phyloP scores from a whole-genome alignment of 2,888 invertebrate genomes.

The Lepetodrilus schrolli region DNA sequence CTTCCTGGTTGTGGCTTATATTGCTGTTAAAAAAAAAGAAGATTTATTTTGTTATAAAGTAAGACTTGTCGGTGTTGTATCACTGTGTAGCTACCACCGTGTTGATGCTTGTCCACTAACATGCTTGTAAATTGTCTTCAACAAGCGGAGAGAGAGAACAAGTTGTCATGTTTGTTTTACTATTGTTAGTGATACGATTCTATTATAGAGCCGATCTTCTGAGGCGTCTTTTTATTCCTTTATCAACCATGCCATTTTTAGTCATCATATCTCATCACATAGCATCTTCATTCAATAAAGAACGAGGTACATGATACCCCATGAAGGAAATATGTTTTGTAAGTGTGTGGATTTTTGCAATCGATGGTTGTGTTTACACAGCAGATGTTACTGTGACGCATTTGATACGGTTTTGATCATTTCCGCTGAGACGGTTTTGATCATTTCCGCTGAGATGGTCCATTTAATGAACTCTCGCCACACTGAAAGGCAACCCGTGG shows the following conservation, averaged over 20 bases:
- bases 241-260: neutral
- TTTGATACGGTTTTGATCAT: too few species aligned
- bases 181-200: slow-evolving; percentile 11
- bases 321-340: slow-evolving; percentile 25
- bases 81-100: neutral
- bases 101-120: neutral
- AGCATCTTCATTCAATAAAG: slow-evolving; percentile 19
- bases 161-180: neutral
- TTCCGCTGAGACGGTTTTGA: too few species aligned
- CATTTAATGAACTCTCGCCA: too few species aligned
- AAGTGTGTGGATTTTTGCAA: too few species aligned
- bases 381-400: too few species aligned
- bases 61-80: neutral
- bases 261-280: slow-evolving; percentile 23
- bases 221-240: neutral
- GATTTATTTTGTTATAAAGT: slow-evolving; percentile 19
- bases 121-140: slow-evolving; percentile 19
- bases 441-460: too few species aligned
- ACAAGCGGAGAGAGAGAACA: slow-evolving; percentile 7
- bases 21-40: slow-evolving; percentile 17
- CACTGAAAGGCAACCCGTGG: too few species aligned
- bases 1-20: slow-evolving; percentile 16
- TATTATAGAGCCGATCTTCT: neutral
- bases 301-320: neutral
- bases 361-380: too few species aligned